These are phyloP conservation scores for Chamaea fasciata DNA, from an alignment of 2,113 vertebrate species.

Conservation along the genomic window DNA sequence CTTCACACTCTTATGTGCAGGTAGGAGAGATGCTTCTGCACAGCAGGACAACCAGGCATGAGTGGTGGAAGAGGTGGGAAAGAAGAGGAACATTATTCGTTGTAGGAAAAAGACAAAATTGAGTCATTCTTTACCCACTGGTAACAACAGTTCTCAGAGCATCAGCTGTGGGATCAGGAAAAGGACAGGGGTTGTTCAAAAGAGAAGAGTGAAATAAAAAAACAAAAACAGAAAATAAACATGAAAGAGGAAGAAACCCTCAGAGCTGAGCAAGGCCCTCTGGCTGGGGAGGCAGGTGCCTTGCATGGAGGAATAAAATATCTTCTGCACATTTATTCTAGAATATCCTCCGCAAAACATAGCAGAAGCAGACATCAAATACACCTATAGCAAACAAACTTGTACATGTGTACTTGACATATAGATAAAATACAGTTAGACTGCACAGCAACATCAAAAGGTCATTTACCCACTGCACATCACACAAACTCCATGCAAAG, in stretches of 20 bases:
- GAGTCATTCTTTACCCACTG: background rate
- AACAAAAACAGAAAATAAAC: background rate
- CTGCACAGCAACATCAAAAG: background rate
- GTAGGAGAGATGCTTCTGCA: background rate
- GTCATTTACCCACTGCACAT: background rate
- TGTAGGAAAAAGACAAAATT: background rate
- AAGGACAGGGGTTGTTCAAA: background rate
- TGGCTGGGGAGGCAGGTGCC: background rate
- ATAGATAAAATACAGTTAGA: background rate
- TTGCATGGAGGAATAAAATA: background rate
- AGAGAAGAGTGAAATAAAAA: background rate
- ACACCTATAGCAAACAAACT: background rate
- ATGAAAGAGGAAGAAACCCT: background rate
- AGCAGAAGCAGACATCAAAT: background rate
- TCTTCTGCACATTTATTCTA: background rate
- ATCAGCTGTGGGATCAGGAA: background rate
- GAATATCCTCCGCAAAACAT: background rate
- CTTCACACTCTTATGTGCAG: background rate
- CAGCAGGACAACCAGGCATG: background rate
- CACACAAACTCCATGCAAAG: conserved; percentile 43
- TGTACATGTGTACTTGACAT: fast-evolving
- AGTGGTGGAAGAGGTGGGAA: background rate
- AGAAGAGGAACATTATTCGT: background rate
- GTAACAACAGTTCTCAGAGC: background rate
- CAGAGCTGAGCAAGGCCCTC: background rate